Base-by-base conservation (phyloP, 2,797 vertebrate genomes). In the Oophaga sylvatica region DNA sequence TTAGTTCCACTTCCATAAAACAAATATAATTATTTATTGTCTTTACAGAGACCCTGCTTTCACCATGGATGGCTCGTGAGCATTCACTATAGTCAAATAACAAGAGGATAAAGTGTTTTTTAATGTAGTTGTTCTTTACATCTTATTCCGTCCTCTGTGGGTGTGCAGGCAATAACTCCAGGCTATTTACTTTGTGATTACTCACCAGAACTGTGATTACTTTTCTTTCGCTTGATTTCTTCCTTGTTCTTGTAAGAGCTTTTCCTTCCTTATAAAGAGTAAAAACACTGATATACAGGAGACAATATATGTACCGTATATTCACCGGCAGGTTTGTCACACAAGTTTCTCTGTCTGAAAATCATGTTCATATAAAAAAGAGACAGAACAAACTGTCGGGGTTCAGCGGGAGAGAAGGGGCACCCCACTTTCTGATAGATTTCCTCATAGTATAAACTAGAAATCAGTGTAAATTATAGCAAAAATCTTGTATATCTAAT, bases 161-260 rank as follows among this genome's bases (percentile, higher is more conserved):
- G 75, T 77, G 73, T 76, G 48, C 22, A 12, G 75, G 16, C 75
- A n/a, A n/a, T 83, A 31, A 53, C 67, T 8, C 3, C 13, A 31
- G 29, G 26, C 65, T 71, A 22, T 71, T 83, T 20, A 29, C 26
- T 57, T 83, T 71, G 8, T 31, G n/a, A 59, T 56, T 57, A 56
- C 84, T 85, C 73, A 85, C 75, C 62, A n/a, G 60, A 45, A 22
- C 20, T 81, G 60, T 15, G 62, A 81, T 65, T 48, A 65, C 80
- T 67, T 65, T 79, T 31, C 45, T 68, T 85, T 26, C 1, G 16
- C 20, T 79, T 68, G 75, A 48, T 68, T 78, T 62, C 57, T 63
- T 85, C 62, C 29, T 56, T 53, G 22, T 79, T 45, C 45, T 57
- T 35, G 29, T 57, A 20, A 77, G 68, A 26, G 35, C 75, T 77